Evolutionary conservation across 2,888 invertebrate species (phyloP).

Genomic region (Agrotis ipsilon): DNA sequence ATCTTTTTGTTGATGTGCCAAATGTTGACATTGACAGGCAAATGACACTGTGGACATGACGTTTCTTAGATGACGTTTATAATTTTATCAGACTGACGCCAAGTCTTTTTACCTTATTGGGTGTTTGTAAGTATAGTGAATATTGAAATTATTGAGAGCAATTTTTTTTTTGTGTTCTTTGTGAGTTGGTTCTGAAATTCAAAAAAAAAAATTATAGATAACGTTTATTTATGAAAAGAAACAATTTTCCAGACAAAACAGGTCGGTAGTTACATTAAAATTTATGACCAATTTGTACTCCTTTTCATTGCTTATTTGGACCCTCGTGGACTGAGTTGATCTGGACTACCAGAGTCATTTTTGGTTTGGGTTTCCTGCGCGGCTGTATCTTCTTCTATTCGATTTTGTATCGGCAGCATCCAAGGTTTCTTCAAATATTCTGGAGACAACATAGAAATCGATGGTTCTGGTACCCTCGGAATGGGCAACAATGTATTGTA

Average conservation of each 20-base stretch:
- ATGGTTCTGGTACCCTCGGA: slow-evolving; percentile 79
- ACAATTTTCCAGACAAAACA: background rate
- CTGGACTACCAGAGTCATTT: slow-evolving; percentile 3
- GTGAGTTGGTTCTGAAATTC: rapidly evolving
- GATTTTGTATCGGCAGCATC: slow-evolving; percentile 55
- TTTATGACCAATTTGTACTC: background rate
- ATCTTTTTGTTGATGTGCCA: slow-evolving; percentile 63
- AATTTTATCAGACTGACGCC: background rate
- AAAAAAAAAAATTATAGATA: background rate
- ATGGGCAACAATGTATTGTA: slow-evolving; percentile 88
- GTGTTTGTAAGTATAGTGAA: too few relatives aligned
- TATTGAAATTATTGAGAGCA: too few relatives aligned
- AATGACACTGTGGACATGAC: too few relatives aligned
- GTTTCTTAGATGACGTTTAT: too few relatives aligned
- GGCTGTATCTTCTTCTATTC: slow-evolving; percentile 51
- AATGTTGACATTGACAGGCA: background rate
- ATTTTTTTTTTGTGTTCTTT: slow-evolving; percentile 8
- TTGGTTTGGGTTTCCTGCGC: slow-evolving; percentile 31
- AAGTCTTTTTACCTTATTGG: slow-evolving; percentile 28
- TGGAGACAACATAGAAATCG: slow-evolving; percentile 81
- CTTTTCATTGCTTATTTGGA: background rate
- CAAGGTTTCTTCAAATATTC: slow-evolving; percentile 70
- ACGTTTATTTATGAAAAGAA: background rate
- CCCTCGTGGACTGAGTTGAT: background rate
- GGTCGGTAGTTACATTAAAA: background rate